Conservation (phyloP, 2,113 vertebrate genomes). For the Corythornis cristatus region DNA sequence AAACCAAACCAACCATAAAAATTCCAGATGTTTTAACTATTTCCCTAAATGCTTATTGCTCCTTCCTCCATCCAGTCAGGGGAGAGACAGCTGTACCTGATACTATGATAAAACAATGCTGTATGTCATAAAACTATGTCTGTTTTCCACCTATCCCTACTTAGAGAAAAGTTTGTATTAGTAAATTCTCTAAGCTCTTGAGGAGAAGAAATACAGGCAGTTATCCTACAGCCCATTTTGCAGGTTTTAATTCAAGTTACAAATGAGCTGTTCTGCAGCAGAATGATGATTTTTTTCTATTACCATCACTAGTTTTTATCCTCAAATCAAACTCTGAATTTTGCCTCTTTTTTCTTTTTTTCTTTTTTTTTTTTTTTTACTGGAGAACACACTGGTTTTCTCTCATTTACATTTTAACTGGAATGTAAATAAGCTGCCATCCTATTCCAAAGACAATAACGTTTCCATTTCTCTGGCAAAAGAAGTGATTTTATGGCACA, state of each 20-base stretch:
- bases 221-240: neutral
- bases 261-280: neutral
- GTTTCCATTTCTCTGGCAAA: conserved; percentile 48
- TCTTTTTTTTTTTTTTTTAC: neutral
- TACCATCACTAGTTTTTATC: neutral
- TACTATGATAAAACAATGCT: neutral
- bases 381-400: neutral
- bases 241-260: neutral
- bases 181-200: neutral
- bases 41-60: neutral
- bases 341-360: neutral
- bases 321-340: neutral
- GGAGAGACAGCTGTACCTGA: neutral
- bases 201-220: neutral
- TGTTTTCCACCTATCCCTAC: neutral
- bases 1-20: neutral
- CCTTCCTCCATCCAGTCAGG: neutral
- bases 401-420: conserved; percentile 27
- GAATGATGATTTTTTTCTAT: neutral
- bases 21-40: neutral
- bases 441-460: neutral
- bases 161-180: neutral
- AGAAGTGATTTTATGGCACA: conserved; percentile 29
- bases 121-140: neutral
- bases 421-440: conserved; percentile 35